Conservation (phyloP, 2,888 invertebrate species). For the Drosophila robusta region DNA sequence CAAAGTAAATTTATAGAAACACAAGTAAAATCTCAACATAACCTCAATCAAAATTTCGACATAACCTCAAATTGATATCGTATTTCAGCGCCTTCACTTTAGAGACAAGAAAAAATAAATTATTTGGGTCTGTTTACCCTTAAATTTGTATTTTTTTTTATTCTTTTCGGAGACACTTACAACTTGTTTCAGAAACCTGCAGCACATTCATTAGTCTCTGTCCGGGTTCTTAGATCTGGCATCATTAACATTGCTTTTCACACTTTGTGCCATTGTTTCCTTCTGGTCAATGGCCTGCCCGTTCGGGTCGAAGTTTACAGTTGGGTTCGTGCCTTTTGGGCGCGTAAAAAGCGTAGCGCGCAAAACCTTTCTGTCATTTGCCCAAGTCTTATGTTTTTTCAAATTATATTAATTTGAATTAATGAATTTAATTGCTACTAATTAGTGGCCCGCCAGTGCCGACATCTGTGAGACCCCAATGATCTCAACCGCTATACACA, state of each 20-base stretch:
- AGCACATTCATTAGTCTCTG: conserved; percentile 58
- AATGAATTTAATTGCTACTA: conserved; percentile 77
- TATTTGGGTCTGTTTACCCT: conserved; percentile 1
- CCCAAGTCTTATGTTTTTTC: conserved; percentile 56
- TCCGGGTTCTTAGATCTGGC: conserved; percentile 26
- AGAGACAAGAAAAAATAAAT: conserved; percentile 4
- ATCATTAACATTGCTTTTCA: conserved; percentile 76
- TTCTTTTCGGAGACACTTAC: conserved; percentile 31
- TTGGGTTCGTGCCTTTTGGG: conserved; percentile 39
- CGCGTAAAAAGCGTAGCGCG: conserved; percentile 37
- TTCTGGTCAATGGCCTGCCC: conserved; percentile 72
- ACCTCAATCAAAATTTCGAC: conserved; percentile 5
- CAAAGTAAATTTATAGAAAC: too few relatives aligned
- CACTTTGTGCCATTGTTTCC: conserved; percentile 68
- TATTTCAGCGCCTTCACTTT: conserved; percentile 1
- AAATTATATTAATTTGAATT: conserved; percentile 79
- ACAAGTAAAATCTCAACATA: background rate
- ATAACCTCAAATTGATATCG: background rate
- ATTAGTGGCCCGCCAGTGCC: conserved; percentile 69
- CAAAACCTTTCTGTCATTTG: conserved; percentile 39
- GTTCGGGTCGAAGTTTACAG: conserved; percentile 43
- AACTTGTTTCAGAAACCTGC: conserved; percentile 29
- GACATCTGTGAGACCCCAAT: conserved; percentile 61
- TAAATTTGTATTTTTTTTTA: conserved; percentile 13
- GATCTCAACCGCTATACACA: conserved; percentile 57